Conservation (phyloP, 2,797 vertebrate genomes). For the Crocodylus rhombifer region DNA sequence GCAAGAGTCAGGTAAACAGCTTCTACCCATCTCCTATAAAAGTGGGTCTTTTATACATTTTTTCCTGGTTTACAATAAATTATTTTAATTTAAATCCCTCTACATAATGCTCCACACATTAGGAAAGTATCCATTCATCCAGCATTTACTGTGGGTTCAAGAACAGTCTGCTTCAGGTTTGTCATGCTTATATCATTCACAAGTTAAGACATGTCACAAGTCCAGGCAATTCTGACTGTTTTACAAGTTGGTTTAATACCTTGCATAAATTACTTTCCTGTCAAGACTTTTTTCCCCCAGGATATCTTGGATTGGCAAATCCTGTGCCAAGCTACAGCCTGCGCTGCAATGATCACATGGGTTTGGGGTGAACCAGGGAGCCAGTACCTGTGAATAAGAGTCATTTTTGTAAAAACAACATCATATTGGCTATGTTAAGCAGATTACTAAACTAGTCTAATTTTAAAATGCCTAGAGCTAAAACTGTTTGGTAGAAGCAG, state of each 20-base stretch:
- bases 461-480: constrained; percentile 45
- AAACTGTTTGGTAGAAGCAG: constrained; percentile 31
- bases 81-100: background rate
- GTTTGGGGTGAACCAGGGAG: accelerated
- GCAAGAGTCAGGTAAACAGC: background rate
- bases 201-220: background rate
- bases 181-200: background rate
- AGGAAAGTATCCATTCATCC: background rate
- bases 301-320: background rate
- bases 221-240: background rate
- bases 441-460: constrained; percentile 34
- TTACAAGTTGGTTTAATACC: background rate
- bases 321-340: constrained; percentile 43
- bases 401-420: constrained; percentile 22
- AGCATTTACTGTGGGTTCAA: background rate
- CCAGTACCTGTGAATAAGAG: background rate
- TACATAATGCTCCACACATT: background rate
- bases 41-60: too few relatives aligned
- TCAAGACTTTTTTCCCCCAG: background rate
- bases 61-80: background rate
- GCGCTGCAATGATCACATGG: background rate
- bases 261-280: background rate
- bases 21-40: background rate
- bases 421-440: background rate
- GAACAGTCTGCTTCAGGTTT: background rate